A percentile compares a stretch with the other conserved stretches of the same genome.
These are phyloP conservation scores for Drepanosiphum platanoidis DNA, from an alignment of 2,888 invertebrate species.

Conservation along the genomic window DNA sequence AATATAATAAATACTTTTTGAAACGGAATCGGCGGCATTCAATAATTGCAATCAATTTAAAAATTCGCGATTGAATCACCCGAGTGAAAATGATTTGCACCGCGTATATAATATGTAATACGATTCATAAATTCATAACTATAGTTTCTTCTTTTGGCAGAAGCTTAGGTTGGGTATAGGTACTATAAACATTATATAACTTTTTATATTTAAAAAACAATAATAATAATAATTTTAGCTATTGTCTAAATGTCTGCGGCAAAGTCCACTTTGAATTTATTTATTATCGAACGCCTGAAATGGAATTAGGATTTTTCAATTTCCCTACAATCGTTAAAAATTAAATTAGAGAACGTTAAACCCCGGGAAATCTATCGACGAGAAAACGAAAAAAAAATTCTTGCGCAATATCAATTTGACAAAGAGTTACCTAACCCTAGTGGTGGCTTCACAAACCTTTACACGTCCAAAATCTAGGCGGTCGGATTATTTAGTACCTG, in stretches of 20 bases:
- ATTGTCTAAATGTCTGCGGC: neutral
- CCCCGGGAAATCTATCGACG: neutral
- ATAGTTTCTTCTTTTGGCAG: neutral
- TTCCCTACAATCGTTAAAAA: no score
- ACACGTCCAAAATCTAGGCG: constrained; percentile 9
- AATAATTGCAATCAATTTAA: neutral
- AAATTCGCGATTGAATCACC: no score
- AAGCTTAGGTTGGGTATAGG: no score
- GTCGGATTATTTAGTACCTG: neutral
- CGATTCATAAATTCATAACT: neutral
- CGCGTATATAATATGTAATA: neutral
- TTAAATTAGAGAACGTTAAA: neutral
- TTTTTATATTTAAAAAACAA: no score
- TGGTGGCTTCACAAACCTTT: constrained; percentile 17
- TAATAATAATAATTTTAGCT: no score
- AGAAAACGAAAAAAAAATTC: constrained; percentile 9
- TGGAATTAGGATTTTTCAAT: no score
- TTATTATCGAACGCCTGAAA: no score
- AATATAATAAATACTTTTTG: neutral
- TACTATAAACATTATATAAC: no score
- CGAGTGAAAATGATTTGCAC: neutral
- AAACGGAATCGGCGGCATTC: neutral
- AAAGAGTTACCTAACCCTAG: constrained; percentile 30
- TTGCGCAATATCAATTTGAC: constrained; percentile 31
- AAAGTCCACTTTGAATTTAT: neutral